A percentile compares a stretch with the other conserved stretches of the same genome.
Evolutionary conservation across 2,888 invertebrate genomes (phyloP).

Genomic region (Epiblema foenella): DNA sequence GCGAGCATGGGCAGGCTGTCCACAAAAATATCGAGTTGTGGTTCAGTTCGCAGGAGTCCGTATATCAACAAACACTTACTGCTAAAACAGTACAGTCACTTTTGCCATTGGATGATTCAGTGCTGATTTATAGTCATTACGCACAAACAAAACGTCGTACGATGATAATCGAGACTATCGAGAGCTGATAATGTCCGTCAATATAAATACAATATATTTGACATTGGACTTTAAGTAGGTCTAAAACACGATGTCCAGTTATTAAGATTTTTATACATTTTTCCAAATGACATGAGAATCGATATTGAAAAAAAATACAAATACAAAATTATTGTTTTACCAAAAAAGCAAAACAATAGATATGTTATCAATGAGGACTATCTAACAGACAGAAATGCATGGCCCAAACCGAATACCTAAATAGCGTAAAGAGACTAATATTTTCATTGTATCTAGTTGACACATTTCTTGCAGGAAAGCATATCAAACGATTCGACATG

Average conservation of each 20-base stretch:
- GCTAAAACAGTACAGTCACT: background rate
- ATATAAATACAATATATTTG: background rate
- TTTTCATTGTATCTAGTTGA: no score
- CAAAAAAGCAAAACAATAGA: no score
- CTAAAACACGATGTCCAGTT: background rate
- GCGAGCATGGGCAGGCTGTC: no score
- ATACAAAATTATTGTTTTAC: no score
- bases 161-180: background rate
- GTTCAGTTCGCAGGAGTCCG: no score
- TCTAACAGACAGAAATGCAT: no score
- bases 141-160: background rate
- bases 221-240: background rate
- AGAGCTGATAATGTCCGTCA: background rate
- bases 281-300: background rate
- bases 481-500: no score
- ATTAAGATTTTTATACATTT: background rate
- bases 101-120: background rate
- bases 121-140: background rate
- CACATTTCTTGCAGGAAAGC: no score
- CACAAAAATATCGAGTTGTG: no score
- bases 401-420: no score
- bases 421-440: no score
- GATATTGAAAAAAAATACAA: background rate
- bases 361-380: no score
- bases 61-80: background rate